Evolutionary conservation across 2,797 vertebrate genomes (phyloP).

Genomic region (Rhinella marina): DNA sequence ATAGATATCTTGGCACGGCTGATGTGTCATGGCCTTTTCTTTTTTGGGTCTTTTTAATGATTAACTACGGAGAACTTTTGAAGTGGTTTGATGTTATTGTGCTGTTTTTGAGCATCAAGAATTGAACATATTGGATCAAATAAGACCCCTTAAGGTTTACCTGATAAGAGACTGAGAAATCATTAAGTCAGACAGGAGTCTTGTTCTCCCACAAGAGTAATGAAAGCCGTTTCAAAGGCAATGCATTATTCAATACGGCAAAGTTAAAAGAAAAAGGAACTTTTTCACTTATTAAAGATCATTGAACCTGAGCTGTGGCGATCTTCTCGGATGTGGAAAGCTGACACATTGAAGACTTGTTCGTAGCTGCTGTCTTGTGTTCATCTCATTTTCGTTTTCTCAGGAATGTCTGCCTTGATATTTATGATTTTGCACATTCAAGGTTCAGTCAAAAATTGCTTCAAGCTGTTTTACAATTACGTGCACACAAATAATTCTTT

Average conservation of each 20-base stretch:
- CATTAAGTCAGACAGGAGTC: constrained; percentile 31
- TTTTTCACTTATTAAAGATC: constrained; percentile 34
- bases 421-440: constrained; percentile 33
- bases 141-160: constrained; percentile 40
- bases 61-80: constrained; percentile 4
- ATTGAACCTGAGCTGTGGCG: constrained; percentile 34
- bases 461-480: constrained; percentile 51
- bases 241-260: constrained; percentile 37
- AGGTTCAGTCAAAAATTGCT: constrained; percentile 38
- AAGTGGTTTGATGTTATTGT: constrained; percentile 19
- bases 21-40: background rate
- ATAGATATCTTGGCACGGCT: background rate
- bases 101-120: background rate
- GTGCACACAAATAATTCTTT: constrained; percentile 43
- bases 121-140: constrained; percentile 36
- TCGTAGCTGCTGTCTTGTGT: background rate
- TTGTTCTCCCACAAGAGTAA: constrained; percentile 40
- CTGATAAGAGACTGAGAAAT: constrained; percentile 29
- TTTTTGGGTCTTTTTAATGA: background rate
- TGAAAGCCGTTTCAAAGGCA: constrained; percentile 35
- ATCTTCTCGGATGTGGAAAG: constrained; percentile 15
- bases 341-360: constrained; percentile 11
- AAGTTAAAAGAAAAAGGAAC: constrained; percentile 44
- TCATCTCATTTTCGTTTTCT: background rate
- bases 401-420: constrained; percentile 15